Evolutionary conservation across 2,113 vertebrate genomes (phyloP).

Genomic region (Sander vitreus): DNA sequence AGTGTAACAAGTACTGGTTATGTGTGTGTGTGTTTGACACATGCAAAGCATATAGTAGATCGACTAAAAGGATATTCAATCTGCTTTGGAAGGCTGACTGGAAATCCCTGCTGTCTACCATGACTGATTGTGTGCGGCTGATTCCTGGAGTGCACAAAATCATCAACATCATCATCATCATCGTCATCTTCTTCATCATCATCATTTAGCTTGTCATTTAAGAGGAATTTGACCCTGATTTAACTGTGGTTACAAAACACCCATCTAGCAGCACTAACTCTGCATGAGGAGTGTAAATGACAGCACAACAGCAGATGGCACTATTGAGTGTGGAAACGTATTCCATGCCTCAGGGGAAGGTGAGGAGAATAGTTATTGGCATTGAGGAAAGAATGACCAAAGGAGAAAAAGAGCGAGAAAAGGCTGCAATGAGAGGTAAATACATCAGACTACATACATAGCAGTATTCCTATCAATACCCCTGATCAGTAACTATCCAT

Average conservation of each 20-base stretch:
- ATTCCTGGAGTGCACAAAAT: slow-evolving; percentile 21
- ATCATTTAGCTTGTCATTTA: slow-evolving; percentile 33
- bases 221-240: slow-evolving; percentile 42
- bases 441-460: background rate
- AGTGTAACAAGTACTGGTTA: background rate
- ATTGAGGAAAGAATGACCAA: slow-evolving; percentile 6
- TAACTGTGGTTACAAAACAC: slow-evolving; percentile 62
- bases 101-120: background rate
- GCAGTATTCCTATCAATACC: background rate
- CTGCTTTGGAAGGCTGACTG: background rate
- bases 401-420: background rate
- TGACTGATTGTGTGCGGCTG: background rate
- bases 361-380: slow-evolving; percentile 5
- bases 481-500: background rate
- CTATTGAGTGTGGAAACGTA: slow-evolving; percentile 42
- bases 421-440: background rate
- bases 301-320: slow-evolving; percentile 66
- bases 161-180: too few relatives aligned
- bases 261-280: slow-evolving; percentile 49
- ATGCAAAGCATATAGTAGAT: background rate
- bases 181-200: background rate
- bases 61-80: background rate
- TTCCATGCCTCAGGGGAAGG: background rate
- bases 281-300: slow-evolving; percentile 1
- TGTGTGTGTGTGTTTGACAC: slow-evolving; percentile 1